phyloP scores from a whole-genome alignment of 1,140 invertebrate genomes.

The Drosophila nasuta region DNA sequence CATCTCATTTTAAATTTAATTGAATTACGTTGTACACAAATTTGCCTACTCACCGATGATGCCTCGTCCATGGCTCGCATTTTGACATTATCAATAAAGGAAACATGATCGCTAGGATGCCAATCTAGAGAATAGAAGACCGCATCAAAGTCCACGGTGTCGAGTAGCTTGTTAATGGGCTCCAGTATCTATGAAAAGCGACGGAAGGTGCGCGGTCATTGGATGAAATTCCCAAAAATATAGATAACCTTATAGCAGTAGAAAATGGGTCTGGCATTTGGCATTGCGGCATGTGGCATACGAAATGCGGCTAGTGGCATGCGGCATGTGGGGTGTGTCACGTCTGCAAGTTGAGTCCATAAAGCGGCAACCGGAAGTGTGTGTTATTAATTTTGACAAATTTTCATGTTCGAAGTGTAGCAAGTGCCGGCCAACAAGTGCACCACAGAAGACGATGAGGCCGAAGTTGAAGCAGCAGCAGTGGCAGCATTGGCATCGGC shows the following conservation, averaged over 20 bases:
- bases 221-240: slow-evolving; percentile 32
- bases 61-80: slow-evolving; percentile 89
- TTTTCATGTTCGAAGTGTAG: slow-evolving; percentile 70
- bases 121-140: slow-evolving; percentile 99
- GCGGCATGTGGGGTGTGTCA: slow-evolving; percentile 11
- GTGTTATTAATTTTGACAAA: slow-evolving; percentile 84
- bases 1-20: slow-evolving; percentile 1
- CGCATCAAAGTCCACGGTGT: slow-evolving; percentile 93
- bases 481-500: too few relatives aligned
- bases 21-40: background rate
- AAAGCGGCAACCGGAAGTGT: slow-evolving; percentile 76
- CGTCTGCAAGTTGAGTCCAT: slow-evolving; percentile 56
- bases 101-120: slow-evolving; percentile 98
- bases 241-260: slow-evolving; percentile 8
- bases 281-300: background rate
- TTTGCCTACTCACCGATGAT: slow-evolving; percentile 86
- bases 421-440: slow-evolving; percentile 52
- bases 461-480: slow-evolving; percentile 23
- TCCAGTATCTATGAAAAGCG: slow-evolving; percentile 89
- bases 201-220: slow-evolving; percentile 37
- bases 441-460: slow-evolving; percentile 28
- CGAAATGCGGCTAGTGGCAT: background rate
- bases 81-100: slow-evolving; percentile 96
- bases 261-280: background rate
- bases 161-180: slow-evolving; percentile 95